phyloP scores from a whole-genome alignment of 2,797 vertebrate genomes.

The Psittacula derbiana region DNA sequence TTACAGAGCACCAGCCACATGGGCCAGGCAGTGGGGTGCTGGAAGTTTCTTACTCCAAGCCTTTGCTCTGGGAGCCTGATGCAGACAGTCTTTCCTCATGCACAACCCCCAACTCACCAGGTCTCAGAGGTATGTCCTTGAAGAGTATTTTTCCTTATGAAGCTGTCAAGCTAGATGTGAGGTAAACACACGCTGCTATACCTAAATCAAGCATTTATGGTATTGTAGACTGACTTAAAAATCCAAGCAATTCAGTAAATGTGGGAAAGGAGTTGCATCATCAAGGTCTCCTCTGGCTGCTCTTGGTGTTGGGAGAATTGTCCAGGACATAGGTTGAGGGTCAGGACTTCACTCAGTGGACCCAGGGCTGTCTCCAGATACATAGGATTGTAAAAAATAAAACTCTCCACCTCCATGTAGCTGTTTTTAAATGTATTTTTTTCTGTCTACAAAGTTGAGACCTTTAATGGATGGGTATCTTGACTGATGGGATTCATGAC shows the following conservation, averaged over 20 bases:
- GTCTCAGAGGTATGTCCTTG: not conserved
- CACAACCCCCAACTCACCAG: not conserved
- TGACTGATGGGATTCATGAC: not conserved
- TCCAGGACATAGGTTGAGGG: not conserved
- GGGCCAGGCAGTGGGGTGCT: not conserved
- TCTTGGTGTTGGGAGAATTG: not conserved
- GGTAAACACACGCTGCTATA: not conserved
- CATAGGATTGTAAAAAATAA: not conserved
- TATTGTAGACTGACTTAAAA: not conserved
- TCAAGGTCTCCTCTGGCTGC: not conserved
- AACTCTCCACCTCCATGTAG: not conserved
- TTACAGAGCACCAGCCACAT: not conserved
- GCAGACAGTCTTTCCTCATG: not conserved
- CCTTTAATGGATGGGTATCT: not conserved
- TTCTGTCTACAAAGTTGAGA: not conserved
- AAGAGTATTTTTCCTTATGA: not conserved
- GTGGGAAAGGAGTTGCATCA: not conserved
- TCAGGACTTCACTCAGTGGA: not conserved
- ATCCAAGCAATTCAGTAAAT: not conserved
- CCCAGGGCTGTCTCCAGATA: not conserved
- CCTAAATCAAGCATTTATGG: not conserved
- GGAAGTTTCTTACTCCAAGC: not conserved
- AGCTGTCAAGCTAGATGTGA: not conserved
- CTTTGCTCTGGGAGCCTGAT: not conserved
- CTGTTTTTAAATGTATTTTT: not conserved